phyloP scores from a whole-genome alignment of 2,888 invertebrate species.

The Drymonia ruficornis region DNA sequence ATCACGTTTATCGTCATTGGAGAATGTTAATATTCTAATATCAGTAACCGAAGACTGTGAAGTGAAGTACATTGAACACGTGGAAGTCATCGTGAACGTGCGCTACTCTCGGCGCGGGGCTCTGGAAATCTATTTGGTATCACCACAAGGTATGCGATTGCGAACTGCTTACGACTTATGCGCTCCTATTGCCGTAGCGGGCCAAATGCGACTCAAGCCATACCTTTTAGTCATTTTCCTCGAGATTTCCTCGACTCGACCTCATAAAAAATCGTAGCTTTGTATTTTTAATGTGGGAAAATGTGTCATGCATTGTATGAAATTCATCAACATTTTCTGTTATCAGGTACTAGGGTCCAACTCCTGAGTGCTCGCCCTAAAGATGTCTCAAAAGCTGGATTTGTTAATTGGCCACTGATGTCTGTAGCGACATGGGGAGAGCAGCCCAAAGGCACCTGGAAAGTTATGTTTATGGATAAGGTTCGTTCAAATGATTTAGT shows the following conservation, averaged over 20 bases:
- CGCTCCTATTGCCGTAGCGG: neutral
- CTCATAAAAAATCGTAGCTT: neutral
- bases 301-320: too few species aligned
- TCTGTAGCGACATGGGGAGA: slow-evolving; percentile 97
- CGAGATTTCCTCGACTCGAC: neutral
- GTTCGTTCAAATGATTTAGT: slow-evolving; percentile 49
- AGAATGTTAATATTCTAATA: slow-evolving; percentile 68
- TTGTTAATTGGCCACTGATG: slow-evolving; percentile 93
- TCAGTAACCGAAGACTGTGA: slow-evolving; percentile 81
- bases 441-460: slow-evolving; percentile 89
- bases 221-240: neutral
- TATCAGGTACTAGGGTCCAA: slow-evolving; percentile 87
- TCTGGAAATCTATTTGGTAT: slow-evolving; percentile 89
- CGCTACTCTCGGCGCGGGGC: slow-evolving; percentile 90
- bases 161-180: slow-evolving; percentile 25
- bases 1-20: slow-evolving; percentile 46
- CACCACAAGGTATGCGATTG: slow-evolving; percentile 89
- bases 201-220: neutral
- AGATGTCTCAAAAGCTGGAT: slow-evolving; percentile 89
- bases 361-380: slow-evolving; percentile 88
- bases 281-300: too few species aligned
- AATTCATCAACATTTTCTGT: too few species aligned
- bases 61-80: slow-evolving; percentile 92
- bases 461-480: slow-evolving; percentile 71
- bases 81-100: slow-evolving; percentile 90